A percentile compares a stretch with the other conserved stretches of the same genome.
These are phyloP conservation scores for Drymonia ruficornis DNA, from an alignment of 2,888 invertebrate genomes.

Conservation along the genomic window DNA sequence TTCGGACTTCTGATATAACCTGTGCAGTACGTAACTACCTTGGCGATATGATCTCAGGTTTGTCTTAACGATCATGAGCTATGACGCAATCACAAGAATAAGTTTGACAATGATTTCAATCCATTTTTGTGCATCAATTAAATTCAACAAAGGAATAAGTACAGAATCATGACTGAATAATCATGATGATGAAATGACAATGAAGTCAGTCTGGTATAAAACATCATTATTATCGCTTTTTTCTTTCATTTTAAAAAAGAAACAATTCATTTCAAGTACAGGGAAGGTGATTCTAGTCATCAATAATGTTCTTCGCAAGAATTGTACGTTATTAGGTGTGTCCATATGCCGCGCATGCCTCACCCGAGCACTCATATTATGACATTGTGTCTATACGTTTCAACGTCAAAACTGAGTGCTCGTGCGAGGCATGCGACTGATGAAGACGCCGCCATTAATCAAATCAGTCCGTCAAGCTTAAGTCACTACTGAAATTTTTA, in stretches of 20 bases:
- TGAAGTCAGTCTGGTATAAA: neutral
- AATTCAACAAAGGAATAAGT: slow-evolving; percentile 3
- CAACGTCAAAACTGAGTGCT: too few species aligned
- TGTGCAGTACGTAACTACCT: neutral
- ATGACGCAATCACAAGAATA: slow-evolving; percentile 1
- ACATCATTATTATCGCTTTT: neutral
- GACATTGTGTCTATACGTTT: too few species aligned
- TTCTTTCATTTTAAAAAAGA: slow-evolving; percentile 1
- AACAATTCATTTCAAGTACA: neutral
- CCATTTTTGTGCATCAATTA: slow-evolving; percentile 6
- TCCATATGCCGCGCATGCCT: too few species aligned
- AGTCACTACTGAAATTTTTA: too few species aligned
- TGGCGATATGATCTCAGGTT: neutral
- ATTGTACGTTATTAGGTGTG: neutral
- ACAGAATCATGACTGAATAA: slow-evolving; percentile 3
- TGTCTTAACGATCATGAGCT: neutral
- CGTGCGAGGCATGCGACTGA: too few species aligned
- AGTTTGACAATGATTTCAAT: neutral
- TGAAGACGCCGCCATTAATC: too few species aligned
- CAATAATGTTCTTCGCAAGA: neutral
- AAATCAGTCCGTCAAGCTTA: too few species aligned
- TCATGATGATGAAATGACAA: slow-evolving; percentile 1
- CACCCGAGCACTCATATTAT: too few species aligned
- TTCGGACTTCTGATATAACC: too few species aligned
- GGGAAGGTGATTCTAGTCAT: slow-evolving; percentile 1